These are phyloP conservation scores for Bufotes viridis DNA, from an alignment of 2,797 vertebrate genomes.

Conservation along the genomic window DNA sequence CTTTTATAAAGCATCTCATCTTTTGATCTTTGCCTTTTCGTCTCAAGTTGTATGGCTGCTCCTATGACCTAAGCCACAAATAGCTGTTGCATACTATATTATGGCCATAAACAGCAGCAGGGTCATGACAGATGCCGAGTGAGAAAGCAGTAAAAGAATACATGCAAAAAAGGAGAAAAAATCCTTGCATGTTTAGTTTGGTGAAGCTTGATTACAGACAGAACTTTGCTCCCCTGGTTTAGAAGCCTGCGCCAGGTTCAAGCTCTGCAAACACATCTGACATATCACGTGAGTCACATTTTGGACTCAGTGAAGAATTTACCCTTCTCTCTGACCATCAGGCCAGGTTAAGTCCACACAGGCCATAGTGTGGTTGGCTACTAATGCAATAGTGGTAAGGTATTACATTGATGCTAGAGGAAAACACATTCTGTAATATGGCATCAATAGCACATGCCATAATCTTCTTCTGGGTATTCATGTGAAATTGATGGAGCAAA, in stretches of 20 bases:
- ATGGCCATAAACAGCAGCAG: constrained; percentile 23
- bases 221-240: neutral
- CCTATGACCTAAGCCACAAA: constrained; percentile 6
- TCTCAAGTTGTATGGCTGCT: constrained; percentile 16
- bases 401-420: too few relatives aligned
- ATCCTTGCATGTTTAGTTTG: neutral
- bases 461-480: too few relatives aligned
- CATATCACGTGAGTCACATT: neutral
- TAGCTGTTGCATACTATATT: neutral
- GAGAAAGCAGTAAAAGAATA: neutral
- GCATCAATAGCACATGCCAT: too few relatives aligned
- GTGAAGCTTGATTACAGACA: neutral
- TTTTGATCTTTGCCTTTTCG: neutral
- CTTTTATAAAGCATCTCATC: too few relatives aligned
- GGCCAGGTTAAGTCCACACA: neutral
- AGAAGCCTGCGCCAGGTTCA: neutral
- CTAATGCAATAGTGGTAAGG: too few relatives aligned
- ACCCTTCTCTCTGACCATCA: neutral
- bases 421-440: too few relatives aligned
- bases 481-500: too few relatives aligned
- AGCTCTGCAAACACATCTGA: neutral
- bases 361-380: too few relatives aligned
- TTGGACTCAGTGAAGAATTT: neutral
- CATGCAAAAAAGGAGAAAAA: too few relatives aligned
- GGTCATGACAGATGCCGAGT: neutral